Evolutionary conservation across 2,888 invertebrate species (phyloP).

Genomic region (Caenorhabditis angaria): DNA sequence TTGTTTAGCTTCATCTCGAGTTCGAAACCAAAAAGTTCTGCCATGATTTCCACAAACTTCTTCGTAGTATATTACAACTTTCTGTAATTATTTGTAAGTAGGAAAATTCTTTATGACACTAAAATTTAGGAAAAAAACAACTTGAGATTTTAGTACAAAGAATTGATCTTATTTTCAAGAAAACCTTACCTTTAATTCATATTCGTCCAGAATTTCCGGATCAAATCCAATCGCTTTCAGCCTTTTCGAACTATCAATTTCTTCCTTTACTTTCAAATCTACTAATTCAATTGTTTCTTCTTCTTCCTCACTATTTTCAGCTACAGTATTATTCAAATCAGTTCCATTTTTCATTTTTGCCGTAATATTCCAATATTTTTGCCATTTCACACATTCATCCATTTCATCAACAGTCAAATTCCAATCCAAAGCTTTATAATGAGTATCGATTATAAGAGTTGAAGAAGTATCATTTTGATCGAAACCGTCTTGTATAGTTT

Average conservation of each 20-base stretch:
- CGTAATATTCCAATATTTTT: slow-evolving; percentile 56
- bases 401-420: slow-evolving; percentile 57
- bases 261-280: slow-evolving; percentile 48
- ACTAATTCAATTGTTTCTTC: slow-evolving; percentile 28
- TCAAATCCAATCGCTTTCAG: slow-evolving; percentile 61
- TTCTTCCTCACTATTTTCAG: slow-evolving; percentile 34
- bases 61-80: slow-evolving; percentile 62
- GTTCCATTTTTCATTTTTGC: slow-evolving; percentile 25
- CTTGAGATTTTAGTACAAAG: too few relatives aligned
- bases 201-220: slow-evolving; percentile 59
- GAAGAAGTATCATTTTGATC: not conserved
- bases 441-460: slow-evolving; percentile 50
- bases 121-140: too few relatives aligned
- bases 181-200: slow-evolving; percentile 48
- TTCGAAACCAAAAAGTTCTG: slow-evolving; percentile 63
- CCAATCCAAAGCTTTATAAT: slow-evolving; percentile 64
- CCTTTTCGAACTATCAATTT: slow-evolving; percentile 54
- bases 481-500: slow-evolving; percentile 51
- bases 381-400: slow-evolving; percentile 64
- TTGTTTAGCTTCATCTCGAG: slow-evolving; percentile 61
- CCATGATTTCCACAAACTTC: slow-evolving; percentile 67
- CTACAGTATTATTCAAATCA: slow-evolving; percentile 19
- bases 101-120: too few relatives aligned
- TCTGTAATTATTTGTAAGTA: slow-evolving; percentile 44
- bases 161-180: not conserved